Evolutionary conservation across 2,888 invertebrate species (phyloP), one percentile per base, ranked within the genome.

Genomic region (Deilephila elpenor): DNA sequence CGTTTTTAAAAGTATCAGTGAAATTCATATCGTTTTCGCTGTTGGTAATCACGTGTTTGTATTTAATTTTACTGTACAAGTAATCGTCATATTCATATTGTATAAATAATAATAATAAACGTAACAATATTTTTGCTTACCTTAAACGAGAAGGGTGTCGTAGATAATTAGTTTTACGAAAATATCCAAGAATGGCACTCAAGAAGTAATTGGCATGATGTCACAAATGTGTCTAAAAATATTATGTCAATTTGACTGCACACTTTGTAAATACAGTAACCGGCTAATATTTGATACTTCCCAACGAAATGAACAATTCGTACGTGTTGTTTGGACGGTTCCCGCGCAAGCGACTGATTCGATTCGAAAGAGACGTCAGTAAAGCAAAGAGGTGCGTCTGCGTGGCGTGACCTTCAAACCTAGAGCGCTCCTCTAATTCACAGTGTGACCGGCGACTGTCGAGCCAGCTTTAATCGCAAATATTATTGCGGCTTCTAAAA

Each of bases 341-440:
- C 80, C 80, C 86, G 87, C 87, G 87, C 85, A 81, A 77, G 86
- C 87, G 88, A 91, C 91, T 89, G 90, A 84, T 78, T 82, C 72
- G 90, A 84, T 78, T 82, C 72, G 78, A 80, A 78, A 79, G 75
- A 71, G 71, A 59, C 71, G 67, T 51, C 51, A 56, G 70, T 71
- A 32, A 32, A 11, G 59, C 34, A 32, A n/a, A 78, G 83, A 86
- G 86, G 85, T 86, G 83, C 84, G 84, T 81, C 77, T 76, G 84
- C 80, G 76, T 73, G 20, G 73, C 62, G 77, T 79, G 84, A 83
- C 86, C 86, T 86, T 86, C 84, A 79, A 75, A 80, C 67, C 78
- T 77, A 70, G 74, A 79, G 74, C 73, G 11, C 60, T 79, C 75
- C 76, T 79, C 76, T 77, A 78, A 79, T 83, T 78, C 71, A 78